These are phyloP conservation scores for Xanthia icteritia DNA, from an alignment of 2,888 invertebrate genomes.

Conservation along the genomic window DNA sequence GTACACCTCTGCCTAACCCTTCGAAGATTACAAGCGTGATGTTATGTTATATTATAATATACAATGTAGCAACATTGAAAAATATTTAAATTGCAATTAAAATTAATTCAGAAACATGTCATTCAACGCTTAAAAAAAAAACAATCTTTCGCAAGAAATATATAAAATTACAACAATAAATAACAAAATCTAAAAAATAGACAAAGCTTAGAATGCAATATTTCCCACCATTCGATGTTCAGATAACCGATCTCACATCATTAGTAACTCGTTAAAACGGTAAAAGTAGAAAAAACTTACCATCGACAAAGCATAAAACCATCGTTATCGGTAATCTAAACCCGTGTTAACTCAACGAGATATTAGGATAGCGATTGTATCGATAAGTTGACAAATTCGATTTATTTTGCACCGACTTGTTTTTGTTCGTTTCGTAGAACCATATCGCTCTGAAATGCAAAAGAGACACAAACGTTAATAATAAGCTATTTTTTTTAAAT, in stretches of 20 bases:
- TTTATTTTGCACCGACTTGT: constrained; percentile 37
- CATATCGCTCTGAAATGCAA: not conserved
- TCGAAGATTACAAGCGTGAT: no score
- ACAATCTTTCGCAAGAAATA: not conserved
- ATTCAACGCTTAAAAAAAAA: no score
- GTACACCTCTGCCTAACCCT: no score
- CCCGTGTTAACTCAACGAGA: constrained; percentile 58
- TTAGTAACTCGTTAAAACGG: constrained; percentile 58
- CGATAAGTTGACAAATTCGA: constrained; percentile 53
- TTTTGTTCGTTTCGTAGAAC: not conserved
- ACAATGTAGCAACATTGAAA: no score
- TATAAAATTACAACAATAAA: constrained; percentile 20
- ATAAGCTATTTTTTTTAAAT: not conserved
- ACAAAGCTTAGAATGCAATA: constrained; percentile 28
- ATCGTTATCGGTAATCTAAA: constrained; percentile 62
- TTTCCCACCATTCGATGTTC: constrained; percentile 51
- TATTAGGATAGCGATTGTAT: constrained; percentile 53
- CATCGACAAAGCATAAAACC: constrained; percentile 51
- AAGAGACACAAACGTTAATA: no score
- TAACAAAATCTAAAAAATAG: constrained; percentile 22
- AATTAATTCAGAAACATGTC: no score
- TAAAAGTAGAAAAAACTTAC: constrained; percentile 42
- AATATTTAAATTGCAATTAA: no score
- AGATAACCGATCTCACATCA: constrained; percentile 58
- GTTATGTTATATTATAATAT: no score